Percentiles rank a stretch among this genome's conserved stretches.
Conservation (phyloP, 2,888 invertebrate species). For the Lottia gigantea region DNA sequence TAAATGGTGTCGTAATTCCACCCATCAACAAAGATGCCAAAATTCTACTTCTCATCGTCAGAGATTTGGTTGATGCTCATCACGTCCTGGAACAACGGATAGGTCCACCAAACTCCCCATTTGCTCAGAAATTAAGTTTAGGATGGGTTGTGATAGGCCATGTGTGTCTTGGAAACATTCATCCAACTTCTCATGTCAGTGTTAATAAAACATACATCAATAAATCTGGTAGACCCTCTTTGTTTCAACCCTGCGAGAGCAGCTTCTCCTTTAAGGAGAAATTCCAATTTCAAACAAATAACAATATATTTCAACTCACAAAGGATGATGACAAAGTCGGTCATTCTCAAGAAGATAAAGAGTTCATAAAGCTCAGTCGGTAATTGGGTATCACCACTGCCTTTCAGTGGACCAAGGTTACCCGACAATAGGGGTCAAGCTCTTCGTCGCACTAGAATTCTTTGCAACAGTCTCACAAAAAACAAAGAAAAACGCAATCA, state of each 20-base stretch:
- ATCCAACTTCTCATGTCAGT: constrained; percentile 18
- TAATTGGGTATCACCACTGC: constrained; percentile 25
- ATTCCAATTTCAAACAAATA: too few species aligned
- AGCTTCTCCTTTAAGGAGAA: too few species aligned
- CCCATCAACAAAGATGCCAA: too few species aligned
- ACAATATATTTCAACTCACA: constrained; percentile 20
- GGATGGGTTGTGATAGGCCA: constrained; percentile 34
- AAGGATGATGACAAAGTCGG: constrained; percentile 22
- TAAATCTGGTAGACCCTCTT: constrained; percentile 1
- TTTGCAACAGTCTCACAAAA: constrained; percentile 14
- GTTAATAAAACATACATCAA: constrained; percentile 16
- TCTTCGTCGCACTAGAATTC: constrained; percentile 17
- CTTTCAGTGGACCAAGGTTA: constrained; percentile 19
- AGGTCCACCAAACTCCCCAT: constrained; percentile 25
- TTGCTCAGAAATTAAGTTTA: constrained; percentile 24
- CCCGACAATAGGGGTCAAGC: constrained; percentile 28
- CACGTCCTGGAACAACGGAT: constrained; percentile 30
- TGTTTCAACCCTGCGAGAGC: too few species aligned
- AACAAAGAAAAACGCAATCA: constrained; percentile 16
- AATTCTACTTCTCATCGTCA: constrained; percentile 29
- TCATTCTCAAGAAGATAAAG: constrained; percentile 26
- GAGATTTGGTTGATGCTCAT: constrained; percentile 31
- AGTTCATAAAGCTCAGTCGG: constrained; percentile 22
- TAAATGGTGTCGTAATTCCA: too few species aligned
- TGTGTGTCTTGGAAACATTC: constrained; percentile 29